Conservation (phyloP, 2,797 vertebrate species). For the Pipistrellus pipistrellus region DNA sequence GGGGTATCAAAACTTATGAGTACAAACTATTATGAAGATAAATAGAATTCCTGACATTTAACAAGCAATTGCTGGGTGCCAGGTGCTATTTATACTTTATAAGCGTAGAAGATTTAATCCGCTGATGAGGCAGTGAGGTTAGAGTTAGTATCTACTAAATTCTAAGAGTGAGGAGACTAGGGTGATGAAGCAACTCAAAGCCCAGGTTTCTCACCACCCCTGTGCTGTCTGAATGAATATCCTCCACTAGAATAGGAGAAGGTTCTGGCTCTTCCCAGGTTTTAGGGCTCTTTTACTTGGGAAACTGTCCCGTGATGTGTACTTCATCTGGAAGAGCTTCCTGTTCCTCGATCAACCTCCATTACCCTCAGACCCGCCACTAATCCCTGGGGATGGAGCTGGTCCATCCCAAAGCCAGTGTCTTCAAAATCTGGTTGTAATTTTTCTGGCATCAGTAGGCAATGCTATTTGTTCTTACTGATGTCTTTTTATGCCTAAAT, state of each 20-base stretch:
- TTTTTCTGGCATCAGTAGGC: background rate
- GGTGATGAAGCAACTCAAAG: no score
- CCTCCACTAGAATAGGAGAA: rapidly evolving
- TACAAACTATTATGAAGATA: rapidly evolving
- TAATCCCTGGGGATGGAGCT: background rate
- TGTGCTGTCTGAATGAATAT: background rate
- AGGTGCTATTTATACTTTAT: rapidly evolving
- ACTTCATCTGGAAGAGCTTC: rapidly evolving
- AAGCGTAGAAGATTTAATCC: background rate
- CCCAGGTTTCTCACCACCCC: rapidly evolving
- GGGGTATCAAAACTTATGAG: rapidly evolving
- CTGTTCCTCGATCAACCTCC: rapidly evolving
- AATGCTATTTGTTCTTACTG: background rate
- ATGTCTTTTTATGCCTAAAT: background rate
- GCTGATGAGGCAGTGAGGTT: rapidly evolving
- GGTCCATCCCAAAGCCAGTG: rapidly evolving
- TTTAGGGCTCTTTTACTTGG: no score
- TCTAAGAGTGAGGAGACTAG: background rate
- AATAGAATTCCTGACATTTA: rapidly evolving
- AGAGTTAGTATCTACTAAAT: background rate
- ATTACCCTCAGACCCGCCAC: background rate
- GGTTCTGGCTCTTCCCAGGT: background rate
- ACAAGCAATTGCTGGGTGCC: rapidly evolving
- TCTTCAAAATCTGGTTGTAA: background rate
- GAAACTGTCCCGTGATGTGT: rapidly evolving